These are phyloP conservation scores for Staurois parvus DNA, from an alignment of 2,797 vertebrate genomes.

Conservation along the genomic window DNA sequence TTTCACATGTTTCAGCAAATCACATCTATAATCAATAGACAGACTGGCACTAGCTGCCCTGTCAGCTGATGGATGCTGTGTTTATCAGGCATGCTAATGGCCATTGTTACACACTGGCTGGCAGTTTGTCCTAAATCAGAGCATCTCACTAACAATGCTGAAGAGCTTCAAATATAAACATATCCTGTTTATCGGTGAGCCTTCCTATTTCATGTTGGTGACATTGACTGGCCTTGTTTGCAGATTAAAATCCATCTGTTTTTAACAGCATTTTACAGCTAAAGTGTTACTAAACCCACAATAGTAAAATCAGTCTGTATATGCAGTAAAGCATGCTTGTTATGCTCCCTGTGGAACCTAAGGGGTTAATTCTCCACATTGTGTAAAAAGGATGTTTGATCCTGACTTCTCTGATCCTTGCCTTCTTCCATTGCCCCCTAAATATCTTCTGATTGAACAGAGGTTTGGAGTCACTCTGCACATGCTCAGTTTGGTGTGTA, in stretches of 20 bases:
- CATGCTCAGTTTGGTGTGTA: too few relatives aligned
- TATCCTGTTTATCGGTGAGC: neutral
- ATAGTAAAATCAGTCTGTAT: too few relatives aligned
- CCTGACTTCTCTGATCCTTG: too few relatives aligned
- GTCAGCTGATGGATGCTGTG: constrained; percentile 2
- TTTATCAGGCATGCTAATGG: constrained; percentile 18
- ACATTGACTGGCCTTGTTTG: neutral
- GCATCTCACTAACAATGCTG: neutral
- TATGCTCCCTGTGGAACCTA: too few relatives aligned
- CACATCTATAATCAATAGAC: constrained; percentile 26
- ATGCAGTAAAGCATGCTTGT: too few relatives aligned
- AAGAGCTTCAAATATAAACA: neutral
- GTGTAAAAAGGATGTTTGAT: too few relatives aligned
- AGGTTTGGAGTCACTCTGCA: too few relatives aligned
- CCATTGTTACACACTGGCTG: constrained; percentile 4
- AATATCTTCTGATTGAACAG: too few relatives aligned
- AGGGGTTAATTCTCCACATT: too few relatives aligned
- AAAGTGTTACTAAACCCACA: too few relatives aligned
- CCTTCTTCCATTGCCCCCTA: too few relatives aligned
- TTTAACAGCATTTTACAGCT: neutral
- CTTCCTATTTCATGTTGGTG: neutral
- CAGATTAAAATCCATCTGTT: neutral
- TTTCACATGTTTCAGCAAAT: constrained; percentile 32
- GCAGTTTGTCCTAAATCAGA: neutral
- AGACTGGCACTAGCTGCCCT: constrained; percentile 34